Percentiles rank a stretch among this genome's conserved stretches.
These are phyloP conservation scores for Rhinichthys osculus DNA, from an alignment of 2,797 vertebrate species.

Conservation along the genomic window DNA sequence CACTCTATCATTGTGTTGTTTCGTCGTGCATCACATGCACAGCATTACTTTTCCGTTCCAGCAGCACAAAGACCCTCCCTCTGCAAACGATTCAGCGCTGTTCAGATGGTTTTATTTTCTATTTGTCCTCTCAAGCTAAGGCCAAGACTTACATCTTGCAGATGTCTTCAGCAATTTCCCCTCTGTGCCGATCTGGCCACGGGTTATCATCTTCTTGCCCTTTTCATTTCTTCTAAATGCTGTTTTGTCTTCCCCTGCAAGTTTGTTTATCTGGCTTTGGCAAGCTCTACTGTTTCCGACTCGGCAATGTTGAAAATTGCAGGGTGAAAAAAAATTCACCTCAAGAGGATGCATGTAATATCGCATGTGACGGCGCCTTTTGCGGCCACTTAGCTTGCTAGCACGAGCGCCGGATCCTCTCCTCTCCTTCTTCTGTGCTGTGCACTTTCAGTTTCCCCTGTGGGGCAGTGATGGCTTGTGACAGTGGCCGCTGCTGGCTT, in stretches of 20 bases:
- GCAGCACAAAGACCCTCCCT: neutral
- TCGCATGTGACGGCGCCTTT: conserved; percentile 45
- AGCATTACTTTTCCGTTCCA: neutral
- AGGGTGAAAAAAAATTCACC: conserved; percentile 40
- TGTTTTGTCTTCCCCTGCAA: conserved; percentile 45
- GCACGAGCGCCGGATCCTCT: conserved; percentile 21
- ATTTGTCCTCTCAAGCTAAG: conserved; percentile 27
- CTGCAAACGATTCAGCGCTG: neutral
- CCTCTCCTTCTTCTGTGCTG: conserved; percentile 58
- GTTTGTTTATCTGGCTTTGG: conserved; percentile 38
- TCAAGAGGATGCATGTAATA: conserved; percentile 52
- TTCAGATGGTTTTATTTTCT: conserved; percentile 23
- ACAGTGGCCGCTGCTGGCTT: conserved; percentile 59
- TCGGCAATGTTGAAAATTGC: conserved; percentile 36
- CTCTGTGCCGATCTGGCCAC: conserved; percentile 4
- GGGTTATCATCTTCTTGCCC: conserved; percentile 27
- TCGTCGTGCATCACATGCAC: neutral
- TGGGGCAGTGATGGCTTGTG: conserved; percentile 64
- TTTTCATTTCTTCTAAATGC: conserved; percentile 41
- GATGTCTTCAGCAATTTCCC: conserved; percentile 45
- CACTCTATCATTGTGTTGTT: conserved; percentile 1
- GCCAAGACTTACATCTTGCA: conserved; percentile 51
- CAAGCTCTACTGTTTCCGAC: conserved; percentile 16
- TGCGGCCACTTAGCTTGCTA: conserved; percentile 52
- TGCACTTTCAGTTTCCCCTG: conserved; percentile 70